Conservation (phyloP, 2,888 invertebrate species). For the Heliconius ethilla region DNA sequence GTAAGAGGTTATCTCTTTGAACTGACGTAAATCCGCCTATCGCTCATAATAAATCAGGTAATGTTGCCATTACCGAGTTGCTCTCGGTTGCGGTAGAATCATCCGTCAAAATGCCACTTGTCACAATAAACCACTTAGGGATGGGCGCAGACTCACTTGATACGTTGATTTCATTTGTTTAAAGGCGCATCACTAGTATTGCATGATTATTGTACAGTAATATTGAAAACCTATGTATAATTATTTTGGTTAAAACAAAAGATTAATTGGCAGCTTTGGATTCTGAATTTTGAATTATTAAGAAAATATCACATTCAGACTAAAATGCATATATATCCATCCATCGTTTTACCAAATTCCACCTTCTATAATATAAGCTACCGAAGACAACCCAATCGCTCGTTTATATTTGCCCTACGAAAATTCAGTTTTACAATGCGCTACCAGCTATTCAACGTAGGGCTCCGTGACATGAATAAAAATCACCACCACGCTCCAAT, state of each 20-base stretch:
- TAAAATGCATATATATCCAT: neutral
- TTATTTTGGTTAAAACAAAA: neutral
- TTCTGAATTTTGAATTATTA: neutral
- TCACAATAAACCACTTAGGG: constrained; percentile 38
- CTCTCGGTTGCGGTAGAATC: constrained; percentile 37
- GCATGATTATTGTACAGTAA: neutral
- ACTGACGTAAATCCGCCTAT: constrained; percentile 40
- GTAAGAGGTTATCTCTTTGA: constrained; percentile 38
- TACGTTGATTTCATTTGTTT: constrained; percentile 7
- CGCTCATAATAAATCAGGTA: constrained; percentile 40
- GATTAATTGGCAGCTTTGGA: neutral
- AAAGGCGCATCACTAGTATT: neutral
- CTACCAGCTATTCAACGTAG: constrained; percentile 49
- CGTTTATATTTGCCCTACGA: constrained; percentile 21
- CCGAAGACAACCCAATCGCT: neutral
- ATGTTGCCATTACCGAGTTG: constrained; percentile 36
- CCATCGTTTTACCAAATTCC: neutral
- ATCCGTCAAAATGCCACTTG: constrained; percentile 45
- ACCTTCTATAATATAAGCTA: neutral
- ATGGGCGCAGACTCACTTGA: constrained; percentile 23
- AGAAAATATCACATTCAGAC: neutral
- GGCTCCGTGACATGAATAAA: constrained; percentile 72
- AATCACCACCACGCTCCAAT: constrained; percentile 76
- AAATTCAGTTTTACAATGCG: constrained; percentile 42
- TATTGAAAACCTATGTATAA: neutral